phyloP scores from a whole-genome alignment of 2,113 vertebrate species.

The Craseonycteris thonglongyai region DNA sequence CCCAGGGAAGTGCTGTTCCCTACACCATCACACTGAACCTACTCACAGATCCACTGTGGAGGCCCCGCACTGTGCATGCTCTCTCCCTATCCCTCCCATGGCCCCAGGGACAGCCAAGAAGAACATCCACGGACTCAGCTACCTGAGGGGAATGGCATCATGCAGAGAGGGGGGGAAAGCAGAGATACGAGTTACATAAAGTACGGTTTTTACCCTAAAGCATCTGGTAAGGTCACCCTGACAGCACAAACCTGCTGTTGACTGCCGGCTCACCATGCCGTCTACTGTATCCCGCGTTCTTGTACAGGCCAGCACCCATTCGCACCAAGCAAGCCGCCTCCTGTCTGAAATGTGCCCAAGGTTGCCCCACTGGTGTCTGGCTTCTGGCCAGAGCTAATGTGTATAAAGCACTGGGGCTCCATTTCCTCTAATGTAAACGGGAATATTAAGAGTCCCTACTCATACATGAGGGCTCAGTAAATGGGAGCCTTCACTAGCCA shows the following conservation, averaged over 20 bases:
- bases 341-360: neutral
- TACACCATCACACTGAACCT: rapidly evolving
- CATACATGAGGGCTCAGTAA: neutral
- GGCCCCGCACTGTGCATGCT: neutral
- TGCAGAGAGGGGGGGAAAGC: neutral
- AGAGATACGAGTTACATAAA: neutral
- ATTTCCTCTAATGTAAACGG: neutral
- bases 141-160: too few species aligned
- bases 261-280: neutral
- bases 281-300: neutral
- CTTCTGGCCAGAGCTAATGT: neutral
- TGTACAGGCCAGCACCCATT: neutral
- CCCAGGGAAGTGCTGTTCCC: neutral
- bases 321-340: neutral
- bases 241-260: neutral
- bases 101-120: neutral
- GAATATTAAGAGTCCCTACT: neutral
- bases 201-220: neutral
- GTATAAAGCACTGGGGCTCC: neutral
- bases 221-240: neutral
- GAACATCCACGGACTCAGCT: too few species aligned
- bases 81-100: neutral
- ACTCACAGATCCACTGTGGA: too few species aligned
- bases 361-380: neutral
- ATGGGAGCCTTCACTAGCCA: neutral